A percentile compares a stretch with the other conserved stretches of the same genome.
These are phyloP conservation scores for Oryzias woworae DNA, from an alignment of 2,113 vertebrate genomes.

Conservation along the genomic window DNA sequence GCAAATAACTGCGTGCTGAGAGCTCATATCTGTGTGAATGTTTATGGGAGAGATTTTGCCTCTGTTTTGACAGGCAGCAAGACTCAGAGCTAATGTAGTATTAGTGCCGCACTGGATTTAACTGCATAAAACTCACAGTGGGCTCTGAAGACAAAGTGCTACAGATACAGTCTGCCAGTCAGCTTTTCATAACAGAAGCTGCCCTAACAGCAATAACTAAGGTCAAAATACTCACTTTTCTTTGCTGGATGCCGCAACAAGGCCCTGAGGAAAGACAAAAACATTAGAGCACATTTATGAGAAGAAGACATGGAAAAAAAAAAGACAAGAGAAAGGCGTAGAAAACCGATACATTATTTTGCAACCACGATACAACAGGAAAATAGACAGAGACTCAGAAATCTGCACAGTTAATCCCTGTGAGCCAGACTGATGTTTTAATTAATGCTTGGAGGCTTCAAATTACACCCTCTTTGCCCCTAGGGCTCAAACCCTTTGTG, in stretches of 20 bases:
- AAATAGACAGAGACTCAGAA: conserved; percentile 58
- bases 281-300: conserved; percentile 11
- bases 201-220: conserved; percentile 12
- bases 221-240: conserved; percentile 87
- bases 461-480: conserved; percentile 70
- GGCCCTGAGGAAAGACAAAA: conserved; percentile 81
- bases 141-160: conserved; percentile 31
- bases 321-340: conserved; percentile 4
- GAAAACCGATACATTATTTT: conserved; percentile 28
- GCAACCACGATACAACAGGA: conserved; percentile 35
- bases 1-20: conserved; percentile 24
- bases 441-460: conserved; percentile 74
- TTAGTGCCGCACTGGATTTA: conserved; percentile 37
- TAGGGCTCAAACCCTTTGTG: conserved; percentile 58
- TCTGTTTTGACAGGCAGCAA: conserved; percentile 40
- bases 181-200: conserved; percentile 30
- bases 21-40: conserved; percentile 15
- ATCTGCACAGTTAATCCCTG: conserved; percentile 69
- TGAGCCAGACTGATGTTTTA: conserved; percentile 75
- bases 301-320: conserved; percentile 5
- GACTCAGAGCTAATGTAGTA: conserved; percentile 44
- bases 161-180: conserved; percentile 44
- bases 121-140: conserved; percentile 52
- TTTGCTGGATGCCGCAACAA: conserved; percentile 92
- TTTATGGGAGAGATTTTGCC: conserved; percentile 15